Base-by-base conservation (phyloP, 2,888 invertebrate genomes). In the Hirtodrosophila trivittata region DNA sequence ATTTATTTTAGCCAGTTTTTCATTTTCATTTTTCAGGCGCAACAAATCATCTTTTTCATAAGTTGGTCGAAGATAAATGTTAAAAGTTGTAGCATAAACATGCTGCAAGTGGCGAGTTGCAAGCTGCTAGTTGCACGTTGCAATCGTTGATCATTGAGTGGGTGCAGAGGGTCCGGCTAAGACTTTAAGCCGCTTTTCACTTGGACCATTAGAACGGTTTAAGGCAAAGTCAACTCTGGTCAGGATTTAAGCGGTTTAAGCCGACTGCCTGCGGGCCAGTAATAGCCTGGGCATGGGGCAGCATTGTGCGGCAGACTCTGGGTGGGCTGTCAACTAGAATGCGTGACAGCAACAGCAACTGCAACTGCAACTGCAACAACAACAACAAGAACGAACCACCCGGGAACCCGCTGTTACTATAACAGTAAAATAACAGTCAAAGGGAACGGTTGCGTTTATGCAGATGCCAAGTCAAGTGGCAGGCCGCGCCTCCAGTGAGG, bases 401-500 rank as follows among this genome's bases (percentile, higher is more conserved):
- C n/a, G 54, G 41, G 37, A 68, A 56, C 45, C 18, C 18, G 18
- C 18, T 21, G 18, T 21, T 21, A 21, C 18, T 21, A 21, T 21
- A 50, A 46, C 56, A 52, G 50, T 51, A 47, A 45, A 18, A 41
- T 16, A 12, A 42, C 50, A 60, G 56, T 62, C 67, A 56, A 60
- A 60, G 58, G 82, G 55, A 47, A 59, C 69, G 30, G 18, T 57
- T 78, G 78, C 86, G 76, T 80, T 80, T 80, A 80, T 80, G 78
- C 80, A 80, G 78, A 80, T 80, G 80, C 83, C 80, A 78, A 65
- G 69, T 80, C 73, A 86, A 80, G 80, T 83, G 80, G 80, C 56
- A 65, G 60, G 30, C 39, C 41, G 35, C 54, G 49, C 45, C 66
- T 46, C 51, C 58, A 71, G 58, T 51, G 67, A 67, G 56, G 54